Evolutionary conservation across 2,113 vertebrate species (phyloP), one percentile per base, ranked within the genome.

Genomic region (Podarcis raffonei): DNA sequence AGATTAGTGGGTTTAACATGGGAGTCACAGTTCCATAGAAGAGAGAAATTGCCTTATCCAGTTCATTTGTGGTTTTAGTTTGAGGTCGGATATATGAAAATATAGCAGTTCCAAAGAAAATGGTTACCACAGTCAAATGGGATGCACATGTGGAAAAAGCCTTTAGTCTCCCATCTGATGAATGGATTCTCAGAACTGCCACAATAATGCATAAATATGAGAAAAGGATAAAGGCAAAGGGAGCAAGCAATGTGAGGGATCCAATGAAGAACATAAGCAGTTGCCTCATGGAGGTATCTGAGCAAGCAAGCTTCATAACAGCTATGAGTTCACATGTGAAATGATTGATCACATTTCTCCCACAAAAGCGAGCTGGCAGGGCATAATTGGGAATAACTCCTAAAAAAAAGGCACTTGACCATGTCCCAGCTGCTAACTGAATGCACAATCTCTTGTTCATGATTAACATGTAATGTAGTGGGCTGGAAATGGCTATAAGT

Each of bases 131-230:
- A 7, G 79, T 91, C 76, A 96, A 82, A 37, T 96, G 95, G 6
- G 94, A 96, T 30, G 91, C 89, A 35, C 94, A 94, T 32, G 94
- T 94, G 23, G 93, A 95, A 81, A 93, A 95, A 27, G 92, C 91
- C 88, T 93, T 94, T 53, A 0, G 0, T 37, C 92, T 92, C 37
- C 93, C 93, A 68, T 78, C 6, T 15, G 79, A 65, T 12, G 87
- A 92, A 72, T 75, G 91, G 57, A 95, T 93, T 16, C 25, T 92
- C 71, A 93, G n/a, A 80, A 93, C 9, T 0, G 88, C 87, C 22
- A 66, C 65, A 62, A 92, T 42, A 80, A 93, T 92, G 66, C 76
- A 85, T 22, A 92, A 53, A 23, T 94, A 95, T 8, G 92, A 93
- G 86, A 92, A 57, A 71, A 93, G 0, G 2, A 91, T 93, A 23